Conservation (phyloP, 2,888 invertebrate genomes). For the Tachina lurida region DNA sequence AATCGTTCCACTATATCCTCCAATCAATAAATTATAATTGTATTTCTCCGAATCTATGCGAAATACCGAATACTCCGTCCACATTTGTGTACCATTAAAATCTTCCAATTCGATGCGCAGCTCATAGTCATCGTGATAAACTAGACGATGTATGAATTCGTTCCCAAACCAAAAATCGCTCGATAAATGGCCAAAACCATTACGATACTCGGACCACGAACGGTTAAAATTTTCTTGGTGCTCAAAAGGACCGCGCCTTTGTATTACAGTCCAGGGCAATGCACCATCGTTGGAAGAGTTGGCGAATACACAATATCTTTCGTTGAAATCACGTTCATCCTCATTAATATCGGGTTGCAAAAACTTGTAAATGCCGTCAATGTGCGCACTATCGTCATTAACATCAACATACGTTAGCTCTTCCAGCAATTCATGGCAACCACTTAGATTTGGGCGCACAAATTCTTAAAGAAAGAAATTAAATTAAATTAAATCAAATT, state of each 20-base stretch:
- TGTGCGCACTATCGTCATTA: slow-evolving; percentile 71
- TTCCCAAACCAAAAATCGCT: slow-evolving; percentile 86
- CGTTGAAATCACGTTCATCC: slow-evolving; percentile 81
- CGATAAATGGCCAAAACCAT: slow-evolving; percentile 84
- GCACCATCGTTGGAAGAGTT: slow-evolving; percentile 72
- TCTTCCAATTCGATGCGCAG: slow-evolving; percentile 73
- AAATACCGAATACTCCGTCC: slow-evolving; percentile 84
- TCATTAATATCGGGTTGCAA: slow-evolving; percentile 77
- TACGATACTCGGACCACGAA: slow-evolving; percentile 85
- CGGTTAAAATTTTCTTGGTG: slow-evolving; percentile 84
- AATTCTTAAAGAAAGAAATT: slow-evolving; percentile 74
- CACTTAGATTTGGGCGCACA: slow-evolving; percentile 78
- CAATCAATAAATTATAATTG: slow-evolving; percentile 83
- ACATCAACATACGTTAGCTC: slow-evolving; percentile 15
- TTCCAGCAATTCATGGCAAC: slow-evolving; percentile 82
- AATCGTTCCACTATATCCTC: slow-evolving; percentile 84
- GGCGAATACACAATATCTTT: slow-evolving; percentile 83
- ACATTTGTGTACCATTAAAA: slow-evolving; percentile 77
- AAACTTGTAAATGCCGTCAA: slow-evolving; percentile 83
- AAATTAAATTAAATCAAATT: neutral
- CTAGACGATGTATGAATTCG: slow-evolving; percentile 84
- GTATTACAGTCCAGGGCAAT: slow-evolving; percentile 85
- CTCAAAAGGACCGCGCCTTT: slow-evolving; percentile 81
- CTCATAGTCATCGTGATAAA: slow-evolving; percentile 78
- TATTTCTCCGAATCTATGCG: slow-evolving; percentile 82